Evolutionary conservation across 2,113 vertebrate species (phyloP).

Genomic region (Spermophilus dauricus): DNA sequence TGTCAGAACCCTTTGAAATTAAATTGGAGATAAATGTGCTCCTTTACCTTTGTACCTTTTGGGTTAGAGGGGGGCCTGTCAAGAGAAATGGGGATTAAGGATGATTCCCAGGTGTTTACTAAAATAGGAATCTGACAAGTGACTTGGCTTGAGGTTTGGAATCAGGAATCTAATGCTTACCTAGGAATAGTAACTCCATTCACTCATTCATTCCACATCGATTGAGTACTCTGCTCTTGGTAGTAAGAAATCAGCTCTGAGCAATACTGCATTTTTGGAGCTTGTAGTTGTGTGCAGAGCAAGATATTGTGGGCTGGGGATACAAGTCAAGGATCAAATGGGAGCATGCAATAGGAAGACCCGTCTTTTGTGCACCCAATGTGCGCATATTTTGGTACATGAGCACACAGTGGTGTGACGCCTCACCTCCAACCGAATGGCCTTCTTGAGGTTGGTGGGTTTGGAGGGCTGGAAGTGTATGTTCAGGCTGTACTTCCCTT

Average conservation of each 20-base stretch:
- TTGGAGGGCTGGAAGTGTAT: conserved; percentile 90
- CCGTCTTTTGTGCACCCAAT: not conserved
- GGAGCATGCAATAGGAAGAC: not conserved
- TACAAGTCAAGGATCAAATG: not conserved
- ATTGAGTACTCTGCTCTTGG: not conserved
- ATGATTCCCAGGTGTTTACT: not conserved
- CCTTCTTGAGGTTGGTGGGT: conserved; percentile 89
- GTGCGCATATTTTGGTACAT: not conserved
- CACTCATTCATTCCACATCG: not conserved
- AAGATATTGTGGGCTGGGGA: not conserved
- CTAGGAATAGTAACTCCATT: not conserved
- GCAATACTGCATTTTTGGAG: not conserved
- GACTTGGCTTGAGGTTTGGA: not conserved
- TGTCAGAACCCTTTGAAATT: no score
- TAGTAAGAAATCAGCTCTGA: not conserved
- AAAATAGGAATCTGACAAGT: not conserved
- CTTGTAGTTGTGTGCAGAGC: not conserved
- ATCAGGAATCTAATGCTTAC: not conserved
- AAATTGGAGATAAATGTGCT: no score
- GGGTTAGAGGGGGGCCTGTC: not conserved
- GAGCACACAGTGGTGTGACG: not conserved
- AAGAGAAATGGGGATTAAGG: not conserved
- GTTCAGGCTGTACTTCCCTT: conserved; percentile 84
- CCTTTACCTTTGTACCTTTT: no score
- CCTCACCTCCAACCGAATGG: conserved; percentile 93